Evolutionary conservation across 2,888 invertebrate genomes (phyloP).

Genomic region (Drosophila mulleri): DNA sequence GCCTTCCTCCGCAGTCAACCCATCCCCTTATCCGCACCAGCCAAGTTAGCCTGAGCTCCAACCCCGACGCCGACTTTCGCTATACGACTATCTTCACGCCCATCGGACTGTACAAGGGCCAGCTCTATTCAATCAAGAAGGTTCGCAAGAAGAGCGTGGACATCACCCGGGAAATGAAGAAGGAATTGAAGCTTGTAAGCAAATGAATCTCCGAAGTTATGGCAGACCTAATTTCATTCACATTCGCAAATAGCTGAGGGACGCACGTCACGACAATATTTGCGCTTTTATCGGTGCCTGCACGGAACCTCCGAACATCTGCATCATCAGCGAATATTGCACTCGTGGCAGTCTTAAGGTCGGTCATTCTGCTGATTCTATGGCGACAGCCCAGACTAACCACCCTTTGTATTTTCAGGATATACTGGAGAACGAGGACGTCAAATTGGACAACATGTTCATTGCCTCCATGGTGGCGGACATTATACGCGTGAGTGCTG

Average conservation of each 20-base stretch:
- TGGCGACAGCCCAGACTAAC: conserved; percentile 1
- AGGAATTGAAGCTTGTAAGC: conserved; percentile 94
- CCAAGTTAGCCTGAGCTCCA: conserved; percentile 96
- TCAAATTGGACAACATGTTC: conserved; percentile 98
- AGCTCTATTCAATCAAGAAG: conserved; percentile 94
- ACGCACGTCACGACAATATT: conserved; percentile 95
- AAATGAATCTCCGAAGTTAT: neutral
- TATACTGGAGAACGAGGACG: conserved; percentile 97
- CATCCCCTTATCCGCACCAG: conserved; percentile 91
- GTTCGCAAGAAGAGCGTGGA: conserved; percentile 94
- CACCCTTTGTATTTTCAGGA: conserved; percentile 87
- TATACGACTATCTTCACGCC: conserved; percentile 96
- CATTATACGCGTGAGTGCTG: conserved; percentile 92
- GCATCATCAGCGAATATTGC: conserved; percentile 95
- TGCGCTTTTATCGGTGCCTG: conserved; percentile 97
- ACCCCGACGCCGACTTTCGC: conserved; percentile 95
- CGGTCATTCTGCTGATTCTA: conserved; percentile 60
- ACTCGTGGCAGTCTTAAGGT: conserved; percentile 96
- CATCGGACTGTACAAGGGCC: conserved; percentile 94
- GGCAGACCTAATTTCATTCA: neutral
- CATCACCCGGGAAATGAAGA: conserved; percentile 95
- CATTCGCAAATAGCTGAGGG: conserved; percentile 89
- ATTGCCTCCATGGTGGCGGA: conserved; percentile 97
- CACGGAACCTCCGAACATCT: conserved; percentile 95
- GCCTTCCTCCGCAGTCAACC: conserved; percentile 84